Percentiles rank a stretch among this genome's conserved stretches.
phyloP scores from a whole-genome alignment of 2,113 vertebrate species.

The Heterotilapia buettikoferi region DNA sequence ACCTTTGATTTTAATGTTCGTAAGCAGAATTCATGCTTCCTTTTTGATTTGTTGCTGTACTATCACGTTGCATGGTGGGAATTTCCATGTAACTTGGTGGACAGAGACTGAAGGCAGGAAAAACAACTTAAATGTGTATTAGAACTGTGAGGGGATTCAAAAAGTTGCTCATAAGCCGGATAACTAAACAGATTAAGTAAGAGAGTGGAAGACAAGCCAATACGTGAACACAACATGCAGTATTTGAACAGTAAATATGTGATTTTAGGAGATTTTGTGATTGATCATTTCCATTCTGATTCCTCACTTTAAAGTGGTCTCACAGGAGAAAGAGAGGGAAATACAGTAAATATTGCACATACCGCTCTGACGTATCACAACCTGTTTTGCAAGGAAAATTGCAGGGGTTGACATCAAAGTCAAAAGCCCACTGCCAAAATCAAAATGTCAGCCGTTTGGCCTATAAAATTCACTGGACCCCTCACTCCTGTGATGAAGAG shows the following conservation, averaged over 20 bases:
- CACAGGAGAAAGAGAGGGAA: conserved; percentile 18
- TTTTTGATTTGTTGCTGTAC: conserved; percentile 20
- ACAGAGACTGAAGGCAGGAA: conserved; percentile 10
- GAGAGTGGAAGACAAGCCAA: conserved; percentile 7
- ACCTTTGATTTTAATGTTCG: background rate
- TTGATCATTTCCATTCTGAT: conserved; percentile 37
- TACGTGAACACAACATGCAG: conserved; percentile 16
- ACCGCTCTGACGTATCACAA: conserved; percentile 42
- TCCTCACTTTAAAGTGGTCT: conserved; percentile 17
- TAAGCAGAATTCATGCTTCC: background rate
- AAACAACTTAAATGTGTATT: conserved; percentile 15
- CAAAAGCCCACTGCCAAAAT: conserved; percentile 57
- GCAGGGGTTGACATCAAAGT: conserved; percentile 73
- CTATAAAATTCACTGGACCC: conserved; percentile 73
- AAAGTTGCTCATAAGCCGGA: conserved; percentile 1
- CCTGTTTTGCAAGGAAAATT: conserved; percentile 53
- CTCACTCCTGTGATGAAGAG: conserved; percentile 73
- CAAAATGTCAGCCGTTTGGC: conserved; percentile 69
- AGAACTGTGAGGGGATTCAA: conserved; percentile 1
- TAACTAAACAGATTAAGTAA: conserved; percentile 19
- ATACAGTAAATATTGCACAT: conserved; percentile 54
- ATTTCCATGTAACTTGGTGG: conserved; percentile 25
- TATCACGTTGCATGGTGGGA: conserved; percentile 38
- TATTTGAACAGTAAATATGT: background rate
- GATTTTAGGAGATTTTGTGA: background rate